Base-by-base conservation (phyloP, 2,113 vertebrate genomes). In the Antechinus flavipes region DNA sequence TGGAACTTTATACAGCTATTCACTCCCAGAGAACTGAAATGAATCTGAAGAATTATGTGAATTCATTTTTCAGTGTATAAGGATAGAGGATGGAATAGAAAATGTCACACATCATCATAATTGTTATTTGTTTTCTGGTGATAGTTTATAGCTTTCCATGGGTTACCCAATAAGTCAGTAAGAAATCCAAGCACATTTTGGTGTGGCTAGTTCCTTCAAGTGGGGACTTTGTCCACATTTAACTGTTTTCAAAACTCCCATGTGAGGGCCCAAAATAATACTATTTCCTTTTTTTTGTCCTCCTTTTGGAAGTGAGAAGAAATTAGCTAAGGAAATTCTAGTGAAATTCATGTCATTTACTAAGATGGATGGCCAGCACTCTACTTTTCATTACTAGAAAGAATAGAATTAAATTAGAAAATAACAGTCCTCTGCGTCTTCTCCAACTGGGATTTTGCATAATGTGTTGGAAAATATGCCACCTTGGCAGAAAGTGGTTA, bases 381-480 rank as follows among this genome's bases (percentile, higher is more conserved):
- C 96, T 98, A 98, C 98, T 99, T 98, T 98, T 98, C 98, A 99
- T 99, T 99, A 99, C 98, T 98, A 98, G 98, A 99, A 99, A 99
- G 98, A 98, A 98, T 98, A 98, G 98, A 99, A 99, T 99, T 98
- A 98, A 98, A 99, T 99, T 98, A 99, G 98, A 99, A 98, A 99
- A 98, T 98, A 98, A 99, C 98, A 98, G 97, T 98, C 98, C 98
- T 98, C 98, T 98, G 98, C 98, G 99, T 99, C 98, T 98, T 98
- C 98, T 96, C 97, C 98, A 98, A 98, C 98, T 98, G 98, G 97
- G n/a, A 98, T 98, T 99, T 98, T 99, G 98, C 98, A 99, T 99
- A 99, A 99, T 99, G 98, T 98, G 98, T 98, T 99, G 98, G 98
- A 98, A 98, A 98, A 98, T 98, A 98, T 98, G 98, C 98, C 98